Evolutionary conservation across 2,888 invertebrate genomes (phyloP).

Genomic region (Paralinhomoeus sp.): DNA sequence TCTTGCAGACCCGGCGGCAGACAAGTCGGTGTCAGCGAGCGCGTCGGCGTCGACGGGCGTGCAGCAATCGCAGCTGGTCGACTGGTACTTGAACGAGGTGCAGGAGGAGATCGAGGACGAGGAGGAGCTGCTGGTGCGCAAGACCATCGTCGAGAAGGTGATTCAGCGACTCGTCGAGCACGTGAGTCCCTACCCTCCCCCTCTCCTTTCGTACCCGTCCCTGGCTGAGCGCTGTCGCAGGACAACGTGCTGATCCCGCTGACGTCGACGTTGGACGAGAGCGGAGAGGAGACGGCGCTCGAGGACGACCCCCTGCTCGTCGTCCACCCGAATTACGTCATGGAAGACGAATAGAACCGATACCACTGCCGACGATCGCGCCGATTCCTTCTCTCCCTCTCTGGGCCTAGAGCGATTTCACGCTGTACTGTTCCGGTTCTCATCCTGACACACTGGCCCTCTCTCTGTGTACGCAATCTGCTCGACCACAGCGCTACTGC

Average conservation of each 20-base stretch:
- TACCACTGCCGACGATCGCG: no score
- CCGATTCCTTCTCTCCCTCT: no score
- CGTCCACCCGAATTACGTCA: slow-evolving; percentile 83
- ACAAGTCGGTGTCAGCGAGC: no score
- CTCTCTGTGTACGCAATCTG: no score
- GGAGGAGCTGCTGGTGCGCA: slow-evolving; percentile 46
- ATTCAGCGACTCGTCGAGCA: slow-evolving; percentile 67
- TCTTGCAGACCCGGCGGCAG: no score
- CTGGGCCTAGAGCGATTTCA: no score
- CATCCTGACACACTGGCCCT: no score
- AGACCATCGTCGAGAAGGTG: slow-evolving; percentile 71
- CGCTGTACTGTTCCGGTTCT: no score
- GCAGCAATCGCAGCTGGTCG: slow-evolving; percentile 42
- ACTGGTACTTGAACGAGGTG: slow-evolving; percentile 75
- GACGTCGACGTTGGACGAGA: slow-evolving; percentile 29
- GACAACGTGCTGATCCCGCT: slow-evolving; percentile 10
- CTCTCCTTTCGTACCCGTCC: not conserved
- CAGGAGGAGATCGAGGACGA: slow-evolving; percentile 59
- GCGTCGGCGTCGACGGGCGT: not conserved
- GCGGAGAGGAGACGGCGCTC: slow-evolving; percentile 28
- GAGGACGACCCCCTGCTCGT: slow-evolving; percentile 63
- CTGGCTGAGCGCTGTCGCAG: not conserved
- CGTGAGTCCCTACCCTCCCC: no score
- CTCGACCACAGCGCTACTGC: no score
- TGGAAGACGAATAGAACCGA: slow-evolving; percentile 39